Base-by-base conservation (phyloP, 2,113 vertebrate species). In the Strix uralensis region DNA sequence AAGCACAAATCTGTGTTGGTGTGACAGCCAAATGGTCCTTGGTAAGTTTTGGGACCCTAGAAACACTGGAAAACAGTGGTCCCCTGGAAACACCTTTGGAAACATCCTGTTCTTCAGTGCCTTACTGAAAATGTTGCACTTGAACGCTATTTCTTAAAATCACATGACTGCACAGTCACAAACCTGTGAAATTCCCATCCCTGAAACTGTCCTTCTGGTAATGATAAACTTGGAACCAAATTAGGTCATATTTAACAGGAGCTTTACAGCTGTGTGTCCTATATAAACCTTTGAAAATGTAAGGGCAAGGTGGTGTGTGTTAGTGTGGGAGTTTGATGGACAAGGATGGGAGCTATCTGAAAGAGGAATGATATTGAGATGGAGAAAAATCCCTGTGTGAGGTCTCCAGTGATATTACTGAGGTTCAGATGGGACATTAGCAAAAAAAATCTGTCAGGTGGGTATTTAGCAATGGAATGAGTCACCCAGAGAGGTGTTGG, bases 181-280 rank as follows among this genome's bases (percentile, higher is more conserved):
- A 46, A 72, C 29, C 61, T 1, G 2, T 89, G 54, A 89, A 91
- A 92, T 91, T 93, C 55, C 51, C 59, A 51, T 75, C 51, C 36
- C 82, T 83, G 79, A 90, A 86, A 74, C 51, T 71, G 59, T 93
- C 86, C 83, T 84, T 88, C 52, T 89, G 70, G 46, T 74, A 92
- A 71, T 92, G 57, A 84, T 97, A 89, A 97, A 86, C 88, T 92
- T 95, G 74, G 88, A 91, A 75, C 8, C 65, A 87, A 95, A 94
- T 96, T 89, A 92, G 86, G 86, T 96, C 81, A 32, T 86, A 75
- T 79, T 94, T 93, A 91, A 79, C 83, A 63, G 72, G 55, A 95
- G 30, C n/a, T 66, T 88, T 74, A 61, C 79, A 88, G 72, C 52
- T 92, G 52, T 65, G 49, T 91, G 91, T 74, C 72, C 69, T 89